Base-by-base conservation (phyloP, 1,140 invertebrate genomes). In the Bombus sibiricus region DNA sequence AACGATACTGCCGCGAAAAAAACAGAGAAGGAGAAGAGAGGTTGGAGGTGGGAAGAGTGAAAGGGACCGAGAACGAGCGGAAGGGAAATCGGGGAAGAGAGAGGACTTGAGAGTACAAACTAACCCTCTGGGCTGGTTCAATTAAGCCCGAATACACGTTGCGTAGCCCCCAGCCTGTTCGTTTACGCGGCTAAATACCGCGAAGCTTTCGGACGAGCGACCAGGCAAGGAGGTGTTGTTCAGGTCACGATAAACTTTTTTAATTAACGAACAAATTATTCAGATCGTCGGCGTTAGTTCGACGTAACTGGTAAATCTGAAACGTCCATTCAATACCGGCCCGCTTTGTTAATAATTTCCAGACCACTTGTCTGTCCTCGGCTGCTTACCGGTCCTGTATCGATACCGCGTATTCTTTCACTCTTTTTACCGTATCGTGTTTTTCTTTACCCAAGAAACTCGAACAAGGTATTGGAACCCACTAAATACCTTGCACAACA, bases 241-340 rank as follows among this genome's bases (percentile, higher is more conserved):
- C 72, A n/a, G 77, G 41, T 73, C 77, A 62, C 78, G 78, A 89
- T 79, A 68, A 86, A 68, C 81, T 89, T 81, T 89, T 89, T 89
- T 86, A 89, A 89, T 89, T 83, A 89, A 86, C 76, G 72, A 80
- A 89, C 83, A 86, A 89, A 89, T 89, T 88, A 85, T 85, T 85
- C 59, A 74, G 71, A 85, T 85, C 71, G 83, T 37, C 53, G 22
- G 22, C 78, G 78, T 66, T 81, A 74, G 71, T 34, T 39, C 28
- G 22, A 41, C 64, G 74, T 72, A 85, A 80, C 76, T n/a, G 71
- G 78, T 66, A 85, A 81, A 74, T 85, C 59, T 41, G 69, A 37
- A 79, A 72, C 76, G 76, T 85, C 83, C 83, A 85, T 85, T 85
- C 76, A 85, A 72, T 85, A 32, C 28, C 34, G 2, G 6, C 39